These are phyloP conservation scores for Lagenorhynchus albirostris DNA, from an alignment of 2,113 vertebrate genomes.

Conservation along the genomic window DNA sequence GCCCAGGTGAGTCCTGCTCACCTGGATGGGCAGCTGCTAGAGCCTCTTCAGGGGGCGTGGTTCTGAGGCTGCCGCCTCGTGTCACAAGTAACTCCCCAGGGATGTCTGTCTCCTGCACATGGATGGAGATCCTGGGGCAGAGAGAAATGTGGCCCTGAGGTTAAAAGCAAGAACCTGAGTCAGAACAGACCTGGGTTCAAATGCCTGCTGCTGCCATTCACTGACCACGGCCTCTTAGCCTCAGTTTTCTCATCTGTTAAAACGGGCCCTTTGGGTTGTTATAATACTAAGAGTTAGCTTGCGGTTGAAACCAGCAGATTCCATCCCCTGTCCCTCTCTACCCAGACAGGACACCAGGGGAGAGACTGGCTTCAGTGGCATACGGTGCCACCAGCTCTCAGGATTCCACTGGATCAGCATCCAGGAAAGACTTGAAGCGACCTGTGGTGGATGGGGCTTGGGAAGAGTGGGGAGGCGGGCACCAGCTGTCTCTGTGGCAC, in stretches of 20 bases:
- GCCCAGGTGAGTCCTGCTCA: constrained; percentile 46
- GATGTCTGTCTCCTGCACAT: constrained; percentile 54
- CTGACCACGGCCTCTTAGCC: not conserved
- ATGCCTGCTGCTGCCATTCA: not conserved
- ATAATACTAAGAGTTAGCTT: not conserved
- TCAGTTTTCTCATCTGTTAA: not conserved
- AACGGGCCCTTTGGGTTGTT: not conserved
- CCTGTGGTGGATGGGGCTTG: not conserved
- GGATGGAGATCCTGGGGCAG: constrained; percentile 75
- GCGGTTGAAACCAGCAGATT: not conserved
- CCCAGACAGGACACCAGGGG: not conserved
- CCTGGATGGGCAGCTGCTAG: not conserved
- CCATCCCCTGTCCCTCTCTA: not conserved
- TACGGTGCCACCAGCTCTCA: accelerated
- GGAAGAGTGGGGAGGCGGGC: not conserved
- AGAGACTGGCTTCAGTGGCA: not conserved
- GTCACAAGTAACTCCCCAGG: constrained; percentile 56
- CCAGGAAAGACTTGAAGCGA: not conserved
- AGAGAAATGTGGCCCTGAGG: constrained; percentile 8
- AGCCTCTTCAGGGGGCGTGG: not conserved
- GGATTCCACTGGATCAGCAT: not conserved
- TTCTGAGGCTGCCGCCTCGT: constrained; percentile 25
- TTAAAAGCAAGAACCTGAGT: not conserved
- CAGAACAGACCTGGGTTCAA: not conserved
- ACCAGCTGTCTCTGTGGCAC: not conserved